Evolutionary conservation across 30 jellyfish, hydroid and myxozoan genomes (phyloP).

Genomic region (Cassiopea andromeda): DNA sequence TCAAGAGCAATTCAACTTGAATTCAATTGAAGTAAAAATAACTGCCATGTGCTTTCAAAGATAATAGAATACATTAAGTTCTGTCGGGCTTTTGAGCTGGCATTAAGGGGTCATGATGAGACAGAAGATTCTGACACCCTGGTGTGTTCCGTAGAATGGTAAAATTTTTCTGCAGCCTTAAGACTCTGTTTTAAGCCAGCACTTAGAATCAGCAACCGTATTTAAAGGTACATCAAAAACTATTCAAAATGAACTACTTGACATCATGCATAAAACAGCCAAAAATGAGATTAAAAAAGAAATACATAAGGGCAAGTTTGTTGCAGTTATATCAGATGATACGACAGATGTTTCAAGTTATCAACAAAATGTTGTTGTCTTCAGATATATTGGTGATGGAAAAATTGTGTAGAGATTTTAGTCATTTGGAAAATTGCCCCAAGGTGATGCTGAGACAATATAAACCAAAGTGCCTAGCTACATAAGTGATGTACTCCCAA

Average conservation of each 20-base stretch:
- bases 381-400: conserved; percentile 16
- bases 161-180: conserved; percentile 31
- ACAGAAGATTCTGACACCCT: conserved; percentile 50
- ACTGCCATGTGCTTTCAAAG: conserved; percentile 43
- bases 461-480: conserved; percentile 19
- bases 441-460: conserved; percentile 29
- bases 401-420: conserved; percentile 37
- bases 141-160: conserved; percentile 68
- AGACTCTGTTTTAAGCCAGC: conserved; percentile 44
- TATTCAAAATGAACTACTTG: conserved; percentile 61
- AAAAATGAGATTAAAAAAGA: conserved; percentile 13
- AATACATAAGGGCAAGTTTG: conserved; percentile 25
- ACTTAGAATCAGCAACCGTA: conserved; percentile 32
- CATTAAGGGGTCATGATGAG: conserved; percentile 76
- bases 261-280: conserved; percentile 35
- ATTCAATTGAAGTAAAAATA: no score
- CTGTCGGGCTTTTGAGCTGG: conserved; percentile 60
- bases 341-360: conserved; percentile 60
- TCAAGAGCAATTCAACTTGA: conserved; percentile 22
- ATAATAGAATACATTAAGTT: conserved; percentile 64
- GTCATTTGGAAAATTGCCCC: conserved; percentile 43
- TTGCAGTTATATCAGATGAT: conserved; percentile 68
- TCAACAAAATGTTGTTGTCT: conserved; percentile 65
- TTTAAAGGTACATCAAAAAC: conserved; percentile 68
- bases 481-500: conserved; percentile 43